Evolutionary conservation across 2,797 vertebrate genomes (phyloP).

Genomic region (Cirrhinus molitorella): DNA sequence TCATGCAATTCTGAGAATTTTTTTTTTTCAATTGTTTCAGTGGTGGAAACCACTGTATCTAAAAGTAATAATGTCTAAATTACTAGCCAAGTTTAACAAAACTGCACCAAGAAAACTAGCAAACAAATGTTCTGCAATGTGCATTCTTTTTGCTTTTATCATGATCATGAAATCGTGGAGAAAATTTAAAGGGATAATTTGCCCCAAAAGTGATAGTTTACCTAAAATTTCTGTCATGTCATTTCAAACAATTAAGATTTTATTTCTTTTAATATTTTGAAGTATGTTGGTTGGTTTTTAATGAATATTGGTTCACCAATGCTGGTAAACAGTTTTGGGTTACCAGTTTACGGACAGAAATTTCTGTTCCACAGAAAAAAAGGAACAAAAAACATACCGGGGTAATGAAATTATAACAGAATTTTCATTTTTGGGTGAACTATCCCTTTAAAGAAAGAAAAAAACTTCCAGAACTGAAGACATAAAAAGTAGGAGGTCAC

Average conservation of each 20-base stretch:
- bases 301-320: not conserved
- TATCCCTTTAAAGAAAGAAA: conserved; percentile 2
- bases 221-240: not conserved
- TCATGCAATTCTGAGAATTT: too few species aligned
- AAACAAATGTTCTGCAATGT: not conserved
- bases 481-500: not conserved
- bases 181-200: not conserved
- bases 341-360: not conserved
- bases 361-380: not conserved
- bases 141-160: not conserved
- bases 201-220: not conserved
- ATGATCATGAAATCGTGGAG: not conserved
- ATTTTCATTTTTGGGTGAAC: not conserved
- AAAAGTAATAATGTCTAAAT: not conserved
- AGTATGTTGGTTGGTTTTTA: too few species aligned
- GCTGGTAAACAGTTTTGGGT: too few species aligned
- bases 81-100: not conserved
- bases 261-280: not conserved
- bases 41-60: too few species aligned
- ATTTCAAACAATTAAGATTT: not conserved
- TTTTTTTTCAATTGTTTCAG: too few species aligned
- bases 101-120: not conserved
- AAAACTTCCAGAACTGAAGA: not conserved
- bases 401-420: not conserved
- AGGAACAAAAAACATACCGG: not conserved